Conservation (phyloP, 2,888 invertebrate genomes). For the Eumacrocentrus americanus region DNA sequence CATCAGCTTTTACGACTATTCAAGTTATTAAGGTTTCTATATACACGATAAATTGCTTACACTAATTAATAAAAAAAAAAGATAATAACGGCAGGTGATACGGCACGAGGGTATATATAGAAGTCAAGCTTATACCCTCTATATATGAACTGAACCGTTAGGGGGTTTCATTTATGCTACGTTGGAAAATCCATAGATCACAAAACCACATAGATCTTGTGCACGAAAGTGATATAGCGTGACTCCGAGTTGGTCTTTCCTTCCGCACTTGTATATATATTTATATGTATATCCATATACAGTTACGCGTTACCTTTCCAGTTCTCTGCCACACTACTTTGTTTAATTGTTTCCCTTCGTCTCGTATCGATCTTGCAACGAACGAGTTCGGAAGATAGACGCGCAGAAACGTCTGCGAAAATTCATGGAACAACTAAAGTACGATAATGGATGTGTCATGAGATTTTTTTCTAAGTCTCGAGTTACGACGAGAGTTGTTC, state of each 20-base stretch:
- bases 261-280: constrained; percentile 14
- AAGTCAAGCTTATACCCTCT: too few relatives aligned
- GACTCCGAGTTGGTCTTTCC: constrained; percentile 17
- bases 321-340: not conserved
- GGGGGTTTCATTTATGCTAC: too few relatives aligned
- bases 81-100: too few relatives aligned
- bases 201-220: too few relatives aligned
- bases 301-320: constrained; percentile 11
- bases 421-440: not conserved
- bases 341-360: constrained; percentile 18
- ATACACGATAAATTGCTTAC: too few relatives aligned
- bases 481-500: not conserved
- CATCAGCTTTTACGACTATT: too few relatives aligned
- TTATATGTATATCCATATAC: too few relatives aligned
- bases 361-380: constrained; percentile 10
- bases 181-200: too few relatives aligned
- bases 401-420: not conserved
- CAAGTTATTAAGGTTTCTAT: too few relatives aligned
- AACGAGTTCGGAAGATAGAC: not conserved
- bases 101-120: too few relatives aligned
- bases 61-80: too few relatives aligned
- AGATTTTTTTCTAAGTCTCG: not conserved
- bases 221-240: constrained; percentile 11
- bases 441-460: not conserved
- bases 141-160: too few relatives aligned